phyloP scores from a whole-genome alignment of 2,888 invertebrate genomes.

The Euphydryas editha region DNA sequence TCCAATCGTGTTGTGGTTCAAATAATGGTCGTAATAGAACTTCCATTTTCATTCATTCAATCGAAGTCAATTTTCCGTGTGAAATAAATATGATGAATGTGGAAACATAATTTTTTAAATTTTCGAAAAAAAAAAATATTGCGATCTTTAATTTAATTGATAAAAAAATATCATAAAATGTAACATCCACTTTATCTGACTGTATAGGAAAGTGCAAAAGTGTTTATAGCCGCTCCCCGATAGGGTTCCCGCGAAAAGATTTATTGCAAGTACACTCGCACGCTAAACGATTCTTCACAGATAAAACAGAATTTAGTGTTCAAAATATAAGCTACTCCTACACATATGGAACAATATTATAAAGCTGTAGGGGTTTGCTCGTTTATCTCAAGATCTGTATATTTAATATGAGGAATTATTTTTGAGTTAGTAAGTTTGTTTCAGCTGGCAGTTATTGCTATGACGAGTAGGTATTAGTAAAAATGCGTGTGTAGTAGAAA shows the following conservation, averaged over 20 bases:
- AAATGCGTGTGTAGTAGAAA: too few species aligned
- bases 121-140: background rate
- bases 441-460: too few species aligned
- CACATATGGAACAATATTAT: slow-evolving; percentile 9
- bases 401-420: too few species aligned
- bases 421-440: too few species aligned
- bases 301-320: slow-evolving; percentile 43
- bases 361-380: background rate
- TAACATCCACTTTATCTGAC: slow-evolving; percentile 8
- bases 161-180: background rate
- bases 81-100: background rate
- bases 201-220: slow-evolving; percentile 62
- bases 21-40: slow-evolving; percentile 18
- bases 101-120: slow-evolving; percentile 6
- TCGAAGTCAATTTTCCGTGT: background rate
- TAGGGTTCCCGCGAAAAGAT: slow-evolving; percentile 48
- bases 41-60: too few species aligned
- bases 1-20: slow-evolving; percentile 8
- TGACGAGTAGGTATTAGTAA: too few species aligned
- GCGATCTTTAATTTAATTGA: too few species aligned
- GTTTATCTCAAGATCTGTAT: background rate
- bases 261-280: slow-evolving; percentile 47
- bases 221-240: slow-evolving; percentile 63
- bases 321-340: slow-evolving; percentile 23
- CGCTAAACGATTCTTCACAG: slow-evolving; percentile 51